phyloP scores from a whole-genome alignment of 2,888 invertebrate genomes.

The Drosophila leonis region DNA sequence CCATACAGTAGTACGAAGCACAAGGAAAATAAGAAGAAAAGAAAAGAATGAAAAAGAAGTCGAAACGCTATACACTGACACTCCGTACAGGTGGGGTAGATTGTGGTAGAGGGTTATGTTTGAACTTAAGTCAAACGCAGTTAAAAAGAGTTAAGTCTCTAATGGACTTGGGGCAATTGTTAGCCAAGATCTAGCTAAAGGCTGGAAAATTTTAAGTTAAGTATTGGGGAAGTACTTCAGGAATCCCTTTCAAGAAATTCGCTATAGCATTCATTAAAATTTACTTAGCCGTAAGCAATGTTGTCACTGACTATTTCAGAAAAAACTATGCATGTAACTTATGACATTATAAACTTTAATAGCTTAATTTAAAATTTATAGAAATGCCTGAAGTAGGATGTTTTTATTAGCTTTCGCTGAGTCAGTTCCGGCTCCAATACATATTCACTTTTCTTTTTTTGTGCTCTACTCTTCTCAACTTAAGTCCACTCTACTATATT shows the following conservation, averaged over 20 bases:
- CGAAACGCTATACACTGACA: constrained; percentile 14
- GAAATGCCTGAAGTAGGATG: too few relatives aligned
- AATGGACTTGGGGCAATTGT: constrained; percentile 27
- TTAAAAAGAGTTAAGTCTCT: constrained; percentile 37
- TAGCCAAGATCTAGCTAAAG: constrained; percentile 3
- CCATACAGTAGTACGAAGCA: constrained; percentile 1
- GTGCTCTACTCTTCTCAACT: too few relatives aligned
- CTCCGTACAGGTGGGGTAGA: constrained; percentile 36
- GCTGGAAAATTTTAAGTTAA: background rate
- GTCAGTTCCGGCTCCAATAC: too few relatives aligned
- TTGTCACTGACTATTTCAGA: too few relatives aligned
- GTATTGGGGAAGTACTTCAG: background rate
- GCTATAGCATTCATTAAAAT: too few relatives aligned
- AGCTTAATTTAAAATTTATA: too few relatives aligned
- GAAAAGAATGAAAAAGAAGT: constrained; percentile 20
- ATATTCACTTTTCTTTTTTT: too few relatives aligned
- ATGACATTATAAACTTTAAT: too few relatives aligned
- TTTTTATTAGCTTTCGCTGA: too few relatives aligned
- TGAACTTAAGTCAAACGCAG: constrained; percentile 42
- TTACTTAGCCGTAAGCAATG: too few relatives aligned
- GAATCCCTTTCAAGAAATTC: background rate
- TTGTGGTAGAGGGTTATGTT: constrained; percentile 2
- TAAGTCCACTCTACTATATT: background rate
- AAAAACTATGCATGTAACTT: too few relatives aligned
- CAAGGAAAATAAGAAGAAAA: background rate